Base-by-base conservation (phyloP, 2,888 invertebrate species). In the Diarsia mendica region DNA sequence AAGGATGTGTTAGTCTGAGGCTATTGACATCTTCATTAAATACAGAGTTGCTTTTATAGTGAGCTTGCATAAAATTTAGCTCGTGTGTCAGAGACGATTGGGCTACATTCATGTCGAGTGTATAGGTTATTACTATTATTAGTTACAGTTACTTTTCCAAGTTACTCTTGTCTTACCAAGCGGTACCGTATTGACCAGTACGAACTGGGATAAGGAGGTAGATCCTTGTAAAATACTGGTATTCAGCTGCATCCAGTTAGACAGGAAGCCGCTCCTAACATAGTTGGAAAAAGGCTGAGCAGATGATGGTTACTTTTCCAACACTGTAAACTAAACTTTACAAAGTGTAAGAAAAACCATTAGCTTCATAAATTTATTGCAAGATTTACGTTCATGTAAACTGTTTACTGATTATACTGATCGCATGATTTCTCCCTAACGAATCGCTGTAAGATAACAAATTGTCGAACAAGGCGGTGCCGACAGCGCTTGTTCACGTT, bases 401-500 rank as follows among this genome's bases (percentile, higher is more conserved):
- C 60, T 69, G 60, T 75, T 83, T 69, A 73, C 39, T 73, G 55
- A 67, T 74, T 72, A 73, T 60, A 49, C 61, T 48, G 51, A 66
- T 61, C 60, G 65, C 75, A 60, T 71, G 70, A 66, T 77, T 80
- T 76, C 66, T 74, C 73, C 79, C 76, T 84, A 82, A 76, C 78
- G 46, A 72, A 79, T 79, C 63, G 75, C 75, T 77, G 61, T 77
- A 74, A 77, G 74, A 77, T 75, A 80, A 85, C 85, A 89, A 85
- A 89, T 83, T 82, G 67, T 74, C 55, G 77, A 73, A 83, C 77
- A 84, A 80, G 83, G 72, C 77, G 80, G 65, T 64, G 77, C 86
- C 87, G 82, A 86, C 81, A 80, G 69, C 74, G 75, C 82, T 78
- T 73, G 81, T 75, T 79, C 84, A 84, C 70, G 73, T 87, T 83